Percentiles rank a stretch among this genome's conserved stretches.
These are phyloP conservation scores for Parascotia fuliginaria DNA, from an alignment of 2,888 invertebrate species.

Conservation along the genomic window DNA sequence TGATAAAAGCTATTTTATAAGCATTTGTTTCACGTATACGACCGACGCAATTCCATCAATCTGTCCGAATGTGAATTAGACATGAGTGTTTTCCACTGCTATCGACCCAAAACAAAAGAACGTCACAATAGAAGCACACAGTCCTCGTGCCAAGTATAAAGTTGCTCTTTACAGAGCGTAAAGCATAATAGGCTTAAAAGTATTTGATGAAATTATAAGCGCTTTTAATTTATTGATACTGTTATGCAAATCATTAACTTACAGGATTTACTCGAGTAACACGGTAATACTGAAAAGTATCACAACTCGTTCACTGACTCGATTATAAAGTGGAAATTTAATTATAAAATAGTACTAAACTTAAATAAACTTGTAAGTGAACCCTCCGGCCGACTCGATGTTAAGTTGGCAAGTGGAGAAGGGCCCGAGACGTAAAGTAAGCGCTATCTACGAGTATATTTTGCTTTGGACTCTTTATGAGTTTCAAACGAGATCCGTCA, in stretches of 20 bases:
- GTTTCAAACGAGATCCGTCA: slow-evolving; percentile 85
- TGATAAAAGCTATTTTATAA: slow-evolving; percentile 72
- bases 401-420: slow-evolving; percentile 81
- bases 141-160: neutral
- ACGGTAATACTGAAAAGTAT: slow-evolving; percentile 53
- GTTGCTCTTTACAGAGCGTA: neutral
- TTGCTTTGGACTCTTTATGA: slow-evolving; percentile 86
- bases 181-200: neutral
- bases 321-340: slow-evolving; percentile 77
- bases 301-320: slow-evolving; percentile 61
- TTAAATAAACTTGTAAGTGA: slow-evolving; percentile 76
- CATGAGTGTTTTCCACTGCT: slow-evolving; percentile 59
- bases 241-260: slow-evolving; percentile 33
- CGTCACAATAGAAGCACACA: neutral
- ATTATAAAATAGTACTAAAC: slow-evolving; percentile 79
- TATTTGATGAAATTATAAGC: slow-evolving; percentile 1
- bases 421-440: slow-evolving; percentile 80
- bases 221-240: neutral
- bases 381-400: slow-evolving; percentile 62
- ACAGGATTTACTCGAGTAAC: slow-evolving; percentile 53
- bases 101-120: slow-evolving; percentile 30
- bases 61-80: slow-evolving; percentile 64
- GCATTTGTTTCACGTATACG: slow-evolving; percentile 67
- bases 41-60: slow-evolving; percentile 67
- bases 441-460: slow-evolving; percentile 83